Percentiles rank a stretch among this genome's conserved stretches.
phyloP scores from a whole-genome alignment of 2,888 invertebrate genomes.

The Drosophila engyochracea region DNA sequence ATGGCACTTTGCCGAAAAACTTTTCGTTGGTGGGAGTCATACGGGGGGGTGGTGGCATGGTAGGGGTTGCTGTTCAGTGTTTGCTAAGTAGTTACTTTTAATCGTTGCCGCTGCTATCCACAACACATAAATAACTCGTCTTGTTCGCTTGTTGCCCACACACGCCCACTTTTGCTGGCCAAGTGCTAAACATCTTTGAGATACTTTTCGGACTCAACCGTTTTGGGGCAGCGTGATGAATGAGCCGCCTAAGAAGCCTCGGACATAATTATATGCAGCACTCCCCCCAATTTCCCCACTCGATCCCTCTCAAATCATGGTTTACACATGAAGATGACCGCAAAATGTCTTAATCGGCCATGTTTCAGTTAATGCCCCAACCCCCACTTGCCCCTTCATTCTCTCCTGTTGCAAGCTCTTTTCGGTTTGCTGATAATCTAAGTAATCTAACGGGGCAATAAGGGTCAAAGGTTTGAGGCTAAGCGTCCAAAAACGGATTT shows the following conservation, averaged over 20 bases:
- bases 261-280: conserved; percentile 72
- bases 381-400: neutral
- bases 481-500: conserved; percentile 42
- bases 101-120: conserved; percentile 67
- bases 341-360: conserved; percentile 74
- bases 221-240: conserved; percentile 49
- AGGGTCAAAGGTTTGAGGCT: conserved; percentile 45
- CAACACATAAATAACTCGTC: conserved; percentile 76
- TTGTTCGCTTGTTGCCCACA: conserved; percentile 9
- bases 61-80: conserved; percentile 44
- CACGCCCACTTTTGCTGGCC: conserved; percentile 28
- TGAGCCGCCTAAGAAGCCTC: conserved; percentile 40
- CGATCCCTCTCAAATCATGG: neutral
- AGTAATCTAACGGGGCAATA: conserved; percentile 9
- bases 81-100: conserved; percentile 82
- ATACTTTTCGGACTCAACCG: conserved; percentile 59
- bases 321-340: conserved; percentile 54
- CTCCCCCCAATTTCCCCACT: neutral
- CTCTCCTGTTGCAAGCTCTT: neutral
- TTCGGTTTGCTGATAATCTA: conserved; percentile 17
- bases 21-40: conserved; percentile 22
- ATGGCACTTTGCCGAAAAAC: conserved; percentile 79
- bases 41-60: neutral
- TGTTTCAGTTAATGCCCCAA: conserved; percentile 15
- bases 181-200: conserved; percentile 77